phyloP scores from a whole-genome alignment of 1,140 invertebrate genomes.

The Thereuonema tuberculata region DNA sequence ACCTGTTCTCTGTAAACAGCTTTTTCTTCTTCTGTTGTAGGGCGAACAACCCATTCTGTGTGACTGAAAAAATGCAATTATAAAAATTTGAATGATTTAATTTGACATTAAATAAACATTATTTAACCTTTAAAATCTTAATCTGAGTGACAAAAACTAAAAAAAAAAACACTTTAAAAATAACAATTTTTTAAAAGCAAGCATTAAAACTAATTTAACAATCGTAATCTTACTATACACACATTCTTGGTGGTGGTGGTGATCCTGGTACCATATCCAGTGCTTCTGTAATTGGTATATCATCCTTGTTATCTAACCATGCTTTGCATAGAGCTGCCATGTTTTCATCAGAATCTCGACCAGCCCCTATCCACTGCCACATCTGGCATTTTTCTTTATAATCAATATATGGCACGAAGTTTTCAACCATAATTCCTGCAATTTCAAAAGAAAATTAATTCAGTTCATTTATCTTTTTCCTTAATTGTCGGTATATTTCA shows the following conservation, averaged over 20 bases:
- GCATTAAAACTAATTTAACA: too few species aligned
- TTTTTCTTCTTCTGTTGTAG: constrained; percentile 61
- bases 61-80: constrained; percentile 33
- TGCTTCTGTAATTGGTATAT: constrained; percentile 19
- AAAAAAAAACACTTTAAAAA: too few species aligned
- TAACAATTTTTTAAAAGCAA: too few species aligned
- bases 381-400: constrained; percentile 53
- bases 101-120: background rate
- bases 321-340: constrained; percentile 54
- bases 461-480: background rate
- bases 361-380: constrained; percentile 93
- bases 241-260: constrained; percentile 33
- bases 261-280: constrained; percentile 27
- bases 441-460: constrained; percentile 18
- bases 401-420: constrained; percentile 86
- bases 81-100: background rate
- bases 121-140: background rate
- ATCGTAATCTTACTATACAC: constrained; percentile 15
- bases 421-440: constrained; percentile 59
- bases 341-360: constrained; percentile 71
- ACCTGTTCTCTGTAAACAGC: constrained; percentile 61
- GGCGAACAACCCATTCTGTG: constrained; percentile 62
- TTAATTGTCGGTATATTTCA: too few species aligned
- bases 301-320: constrained; percentile 51
- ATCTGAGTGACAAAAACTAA: background rate